A percentile compares a stretch with the other conserved stretches of the same genome.
Conservation (phyloP, 1,140 invertebrate genomes). For the Ruditapes philippinarum region DNA sequence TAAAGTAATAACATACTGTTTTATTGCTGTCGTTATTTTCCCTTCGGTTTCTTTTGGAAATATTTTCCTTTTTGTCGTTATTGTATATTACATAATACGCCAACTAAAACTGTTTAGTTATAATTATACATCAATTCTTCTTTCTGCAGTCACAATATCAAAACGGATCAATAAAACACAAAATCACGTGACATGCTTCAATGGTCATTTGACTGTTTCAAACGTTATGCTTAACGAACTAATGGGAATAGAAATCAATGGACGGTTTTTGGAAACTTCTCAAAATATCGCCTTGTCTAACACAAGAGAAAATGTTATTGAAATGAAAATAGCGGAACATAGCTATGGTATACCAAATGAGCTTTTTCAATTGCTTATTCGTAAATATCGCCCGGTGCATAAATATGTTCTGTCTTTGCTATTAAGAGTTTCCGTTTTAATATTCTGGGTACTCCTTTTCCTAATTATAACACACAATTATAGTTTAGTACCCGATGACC, state of each 20-base stretch:
- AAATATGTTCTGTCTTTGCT: slow-evolving; percentile 3
- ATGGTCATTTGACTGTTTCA: neutral
- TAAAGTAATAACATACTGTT: neutral
- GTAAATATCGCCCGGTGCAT: slow-evolving; percentile 17
- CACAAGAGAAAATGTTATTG: neutral
- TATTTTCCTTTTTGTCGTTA: slow-evolving; percentile 37
- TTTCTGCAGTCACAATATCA: neutral
- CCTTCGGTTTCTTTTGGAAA: slow-evolving; percentile 21
- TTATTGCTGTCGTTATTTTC: slow-evolving; percentile 7
- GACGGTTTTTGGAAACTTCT: neutral
- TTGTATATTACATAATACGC: slow-evolving; percentile 28
- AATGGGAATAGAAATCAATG: neutral
- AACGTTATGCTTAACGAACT: neutral
- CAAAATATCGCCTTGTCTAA: neutral
- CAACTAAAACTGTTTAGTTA: neutral
- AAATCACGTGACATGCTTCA: slow-evolving; percentile 5
- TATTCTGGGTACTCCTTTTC: neutral
- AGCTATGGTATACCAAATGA: slow-evolving; percentile 35
- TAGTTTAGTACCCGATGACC: neutral
- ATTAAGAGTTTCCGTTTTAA: neutral
- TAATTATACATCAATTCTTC: neutral
- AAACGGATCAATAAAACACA: neutral
- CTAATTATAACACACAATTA: neutral
- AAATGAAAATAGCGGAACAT: neutral
- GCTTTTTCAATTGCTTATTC: slow-evolving; percentile 13